Percentiles rank a stretch among this genome's conserved stretches.
phyloP scores from a whole-genome alignment of 1,140 invertebrate genomes.

The Lasioglossum baleicum region DNA sequence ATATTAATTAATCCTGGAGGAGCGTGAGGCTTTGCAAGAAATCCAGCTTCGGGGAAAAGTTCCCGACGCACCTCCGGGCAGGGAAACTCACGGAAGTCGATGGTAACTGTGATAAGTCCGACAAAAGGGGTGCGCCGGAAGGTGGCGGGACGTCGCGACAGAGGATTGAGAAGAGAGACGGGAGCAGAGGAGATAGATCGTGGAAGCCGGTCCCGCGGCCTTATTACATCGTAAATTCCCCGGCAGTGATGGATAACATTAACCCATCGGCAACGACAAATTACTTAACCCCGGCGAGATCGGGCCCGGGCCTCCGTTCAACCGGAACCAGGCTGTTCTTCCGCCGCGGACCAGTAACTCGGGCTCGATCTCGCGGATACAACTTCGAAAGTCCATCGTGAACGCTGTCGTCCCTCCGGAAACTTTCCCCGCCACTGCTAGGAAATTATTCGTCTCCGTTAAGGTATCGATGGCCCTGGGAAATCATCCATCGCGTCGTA shows the following conservation, averaged over 20 bases:
- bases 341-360: slow-evolving; percentile 43
- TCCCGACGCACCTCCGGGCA: slow-evolving; percentile 4
- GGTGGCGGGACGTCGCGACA: slow-evolving; percentile 7
- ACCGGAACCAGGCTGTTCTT: slow-evolving; percentile 52
- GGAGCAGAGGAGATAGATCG: slow-evolving; percentile 64
- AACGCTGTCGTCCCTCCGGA: slow-evolving; percentile 6
- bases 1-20: slow-evolving; percentile 49
- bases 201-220: slow-evolving; percentile 59
- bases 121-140: neutral
- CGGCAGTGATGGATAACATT: slow-evolving; percentile 74
- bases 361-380: slow-evolving; percentile 41
- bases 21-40: slow-evolving; percentile 20
- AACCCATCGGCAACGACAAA: slow-evolving; percentile 74
- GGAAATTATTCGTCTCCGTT: neutral
- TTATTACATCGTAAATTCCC: slow-evolving; percentile 76
- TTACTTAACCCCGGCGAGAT: slow-evolving; percentile 67
- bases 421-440: neutral
- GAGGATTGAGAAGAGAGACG: slow-evolving; percentile 37
- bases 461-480: neutral
- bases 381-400: neutral
- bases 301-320: slow-evolving; percentile 41
- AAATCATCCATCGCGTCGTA: neutral
- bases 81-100: slow-evolving; percentile 24
- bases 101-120: slow-evolving; percentile 43
- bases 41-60: neutral